phyloP scores from a whole-genome alignment of 2,797 vertebrate genomes.

The Apodemus agrarius region DNA sequence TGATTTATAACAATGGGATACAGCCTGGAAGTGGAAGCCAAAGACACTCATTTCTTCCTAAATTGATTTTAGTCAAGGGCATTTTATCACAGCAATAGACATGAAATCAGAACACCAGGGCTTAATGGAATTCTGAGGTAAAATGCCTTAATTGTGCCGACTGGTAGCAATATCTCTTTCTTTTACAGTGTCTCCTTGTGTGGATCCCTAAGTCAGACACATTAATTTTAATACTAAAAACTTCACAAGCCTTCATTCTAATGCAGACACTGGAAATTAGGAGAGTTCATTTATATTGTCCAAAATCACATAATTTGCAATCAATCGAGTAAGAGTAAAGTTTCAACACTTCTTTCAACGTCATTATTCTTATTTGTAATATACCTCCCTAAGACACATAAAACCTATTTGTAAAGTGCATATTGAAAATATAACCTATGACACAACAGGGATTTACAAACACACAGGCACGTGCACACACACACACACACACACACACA shows the following conservation, averaged over 20 bases:
- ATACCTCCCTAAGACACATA: neutral
- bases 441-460: neutral
- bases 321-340: neutral
- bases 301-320: neutral
- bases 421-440: neutral
- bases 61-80: neutral
- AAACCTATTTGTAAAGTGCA: slow-evolving; percentile 1
- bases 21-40: neutral
- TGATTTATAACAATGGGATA: neutral
- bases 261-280: neutral
- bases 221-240: slow-evolving; percentile 14
- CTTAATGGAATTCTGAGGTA: slow-evolving; percentile 27
- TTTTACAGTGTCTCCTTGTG: neutral
- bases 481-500: too few species aligned
- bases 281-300: neutral
- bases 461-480: neutral
- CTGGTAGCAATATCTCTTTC: neutral
- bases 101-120: neutral
- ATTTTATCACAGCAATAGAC: neutral
- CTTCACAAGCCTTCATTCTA: slow-evolving; percentile 20
- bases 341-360: neutral
- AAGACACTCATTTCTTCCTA: neutral
- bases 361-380: neutral
- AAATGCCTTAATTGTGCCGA: slow-evolving; percentile 6
- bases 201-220: neutral